Conservation (phyloP, 2,888 invertebrate genomes). For the Platerodrilus igneus region DNA sequence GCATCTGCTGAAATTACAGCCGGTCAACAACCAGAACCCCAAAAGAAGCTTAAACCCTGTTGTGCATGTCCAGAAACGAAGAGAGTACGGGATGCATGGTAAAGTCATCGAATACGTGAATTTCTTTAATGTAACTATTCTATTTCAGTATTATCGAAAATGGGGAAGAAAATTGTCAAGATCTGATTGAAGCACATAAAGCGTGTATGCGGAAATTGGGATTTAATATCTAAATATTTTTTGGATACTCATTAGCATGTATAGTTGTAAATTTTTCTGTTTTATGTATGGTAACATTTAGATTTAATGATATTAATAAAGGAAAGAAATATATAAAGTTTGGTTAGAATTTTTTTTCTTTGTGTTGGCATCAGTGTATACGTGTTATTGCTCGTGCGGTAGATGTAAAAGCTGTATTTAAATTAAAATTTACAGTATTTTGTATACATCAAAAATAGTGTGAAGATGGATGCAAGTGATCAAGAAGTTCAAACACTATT, state of each 20-base stretch:
- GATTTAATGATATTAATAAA: not conserved
- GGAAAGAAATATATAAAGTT: no score
- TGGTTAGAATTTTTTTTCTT: no score
- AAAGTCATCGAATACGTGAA: no score
- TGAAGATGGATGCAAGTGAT: slow-evolving; percentile 13
- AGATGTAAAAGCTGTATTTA: no score
- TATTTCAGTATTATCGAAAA: slow-evolving; percentile 86
- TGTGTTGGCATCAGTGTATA: slow-evolving; percentile 10
- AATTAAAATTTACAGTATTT: not conserved
- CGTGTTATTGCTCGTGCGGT: no score
- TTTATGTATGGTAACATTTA: no score
- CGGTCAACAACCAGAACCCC: slow-evolving; percentile 46
- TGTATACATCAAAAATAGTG: not conserved
- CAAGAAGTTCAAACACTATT: slow-evolving; percentile 37
- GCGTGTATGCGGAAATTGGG: slow-evolving; percentile 94
- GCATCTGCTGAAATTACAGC: slow-evolving; percentile 40
- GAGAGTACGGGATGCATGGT: slow-evolving; percentile 86
- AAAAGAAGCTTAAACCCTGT: slow-evolving; percentile 84
- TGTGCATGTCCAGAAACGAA: slow-evolving; percentile 98
- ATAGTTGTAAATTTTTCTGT: slow-evolving; percentile 9
- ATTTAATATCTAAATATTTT: slow-evolving; percentile 78
- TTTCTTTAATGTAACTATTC: no score
- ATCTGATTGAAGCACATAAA: slow-evolving; percentile 93
- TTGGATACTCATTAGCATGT: slow-evolving; percentile 11
- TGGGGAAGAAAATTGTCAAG: slow-evolving; percentile 86